phyloP scores from a whole-genome alignment of 2,797 vertebrate genomes.

The Ambastaia sidthimunki region DNA sequence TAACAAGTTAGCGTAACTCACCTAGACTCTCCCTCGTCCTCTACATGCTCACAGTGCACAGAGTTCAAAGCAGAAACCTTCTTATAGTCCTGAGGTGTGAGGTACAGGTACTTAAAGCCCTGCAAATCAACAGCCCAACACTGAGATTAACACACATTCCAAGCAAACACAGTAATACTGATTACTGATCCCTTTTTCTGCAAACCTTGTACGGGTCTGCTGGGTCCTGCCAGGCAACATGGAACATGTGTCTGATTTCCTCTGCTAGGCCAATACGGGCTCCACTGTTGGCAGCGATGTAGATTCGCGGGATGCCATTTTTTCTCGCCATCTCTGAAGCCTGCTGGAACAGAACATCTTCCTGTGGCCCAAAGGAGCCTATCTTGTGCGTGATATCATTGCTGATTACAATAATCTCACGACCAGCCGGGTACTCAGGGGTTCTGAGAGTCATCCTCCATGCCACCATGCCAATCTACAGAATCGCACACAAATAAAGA shows the following conservation, averaged over 20 bases:
- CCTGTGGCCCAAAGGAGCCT: slow-evolving; percentile 95
- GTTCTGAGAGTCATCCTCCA: slow-evolving; percentile 94
- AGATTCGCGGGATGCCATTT: slow-evolving; percentile 87
- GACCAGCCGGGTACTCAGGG: slow-evolving; percentile 90
- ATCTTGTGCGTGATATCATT: slow-evolving; percentile 97
- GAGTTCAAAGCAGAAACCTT: slow-evolving; percentile 97
- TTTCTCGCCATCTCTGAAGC: slow-evolving; percentile 91
- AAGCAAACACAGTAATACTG: slow-evolving; percentile 24
- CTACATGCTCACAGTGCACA: slow-evolving; percentile 95
- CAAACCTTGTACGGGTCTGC: slow-evolving; percentile 94
- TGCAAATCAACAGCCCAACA: slow-evolving; percentile 51
- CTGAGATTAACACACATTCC: not conserved
- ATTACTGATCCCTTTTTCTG: slow-evolving; percentile 6
- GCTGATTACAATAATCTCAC: slow-evolving; percentile 92
- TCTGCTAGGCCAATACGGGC: slow-evolving; percentile 97
- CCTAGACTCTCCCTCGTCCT: slow-evolving; percentile 96
- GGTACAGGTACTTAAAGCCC: slow-evolving; percentile 94
- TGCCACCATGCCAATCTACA: slow-evolving; percentile 95
- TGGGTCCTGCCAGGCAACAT: slow-evolving; percentile 95
- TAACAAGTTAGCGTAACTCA: slow-evolving; percentile 63
- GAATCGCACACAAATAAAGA: not conserved
- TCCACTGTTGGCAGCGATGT: slow-evolving; percentile 96
- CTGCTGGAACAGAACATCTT: slow-evolving; percentile 89
- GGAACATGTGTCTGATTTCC: slow-evolving; percentile 99
- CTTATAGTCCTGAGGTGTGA: slow-evolving; percentile 95